A percentile compares a stretch with the other conserved stretches of the same genome.
These are phyloP conservation scores for Oreotrochilus melanogaster DNA, from an alignment of 2,113 vertebrate species.

Conservation along the genomic window DNA sequence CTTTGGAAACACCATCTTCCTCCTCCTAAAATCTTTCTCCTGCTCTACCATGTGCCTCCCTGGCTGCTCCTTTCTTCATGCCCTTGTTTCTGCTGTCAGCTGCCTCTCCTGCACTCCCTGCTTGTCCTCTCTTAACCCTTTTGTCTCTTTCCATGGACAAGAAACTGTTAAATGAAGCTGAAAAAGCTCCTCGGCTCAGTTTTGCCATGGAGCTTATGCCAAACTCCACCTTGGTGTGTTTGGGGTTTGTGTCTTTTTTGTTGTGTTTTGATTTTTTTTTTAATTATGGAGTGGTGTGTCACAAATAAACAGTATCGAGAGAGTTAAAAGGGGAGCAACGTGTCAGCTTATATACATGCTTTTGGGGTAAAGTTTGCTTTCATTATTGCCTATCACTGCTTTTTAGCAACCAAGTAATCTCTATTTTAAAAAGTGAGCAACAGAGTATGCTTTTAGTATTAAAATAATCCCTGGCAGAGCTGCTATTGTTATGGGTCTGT, in stretches of 20 bases:
- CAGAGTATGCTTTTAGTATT: conserved; percentile 52
- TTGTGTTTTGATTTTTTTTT: neutral
- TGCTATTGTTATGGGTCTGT: conserved; percentile 52
- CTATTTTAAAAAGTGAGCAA: conserved; percentile 10
- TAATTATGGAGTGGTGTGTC: neutral
- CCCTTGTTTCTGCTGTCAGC: neutral
- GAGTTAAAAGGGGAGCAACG: neutral
- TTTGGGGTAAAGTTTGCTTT: neutral
- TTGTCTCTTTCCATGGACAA: conserved; percentile 42
- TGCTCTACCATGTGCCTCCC: neutral
- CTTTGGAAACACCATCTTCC: neutral
- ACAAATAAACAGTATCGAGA: neutral
- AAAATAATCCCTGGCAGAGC: conserved; percentile 55
- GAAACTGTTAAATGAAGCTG: conserved; percentile 42
- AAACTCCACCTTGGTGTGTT: conserved; percentile 46
- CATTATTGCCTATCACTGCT: neutral
- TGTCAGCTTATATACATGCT: neutral
- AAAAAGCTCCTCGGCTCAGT: conserved; percentile 30
- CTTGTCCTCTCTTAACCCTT: conserved; percentile 53
- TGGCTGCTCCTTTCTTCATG: neutral
- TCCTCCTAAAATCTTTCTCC: neutral
- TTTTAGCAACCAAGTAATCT: conserved; percentile 8
- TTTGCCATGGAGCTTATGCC: conserved; percentile 19
- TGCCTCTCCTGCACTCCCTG: neutral
- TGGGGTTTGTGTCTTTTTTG: neutral